Evolutionary conservation across 2,797 vertebrate genomes (phyloP), one percentile per base, ranked within the genome.

Genomic region (Huso huso): DNA sequence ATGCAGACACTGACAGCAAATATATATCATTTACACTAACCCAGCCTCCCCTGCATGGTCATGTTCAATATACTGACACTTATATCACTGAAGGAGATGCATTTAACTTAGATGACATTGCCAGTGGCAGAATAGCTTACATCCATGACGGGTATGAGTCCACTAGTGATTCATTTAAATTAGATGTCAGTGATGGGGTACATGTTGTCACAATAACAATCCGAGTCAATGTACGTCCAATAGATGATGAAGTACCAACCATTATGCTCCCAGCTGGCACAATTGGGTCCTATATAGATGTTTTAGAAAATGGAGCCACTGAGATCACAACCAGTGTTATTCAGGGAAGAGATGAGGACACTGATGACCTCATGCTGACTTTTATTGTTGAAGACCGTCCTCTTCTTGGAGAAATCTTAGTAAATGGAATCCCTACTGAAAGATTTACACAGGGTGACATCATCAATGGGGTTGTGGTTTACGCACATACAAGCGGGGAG

Each of bases 371-470:
- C 23, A 91, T 92, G 74, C 67, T 99, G 80, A 97, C 93, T 8
- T 99, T 97, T 72, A 90, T 95, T 64, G 86, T 98, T 7, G 92
- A 96, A 75, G 87, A 93, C 70, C 86, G 87, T 1, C 95, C 95
- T 10, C 79, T 78, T 15, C 77, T 87, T 15, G 96, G 96, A 8
- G 87, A 88, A 78, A 94, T 99, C 75, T 75, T 96, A 62, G 91
- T 97, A 68, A 88, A 79, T 71, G 95, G 95, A 0, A 76, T 89
- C 10, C 89, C 87, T 0, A 83, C 88, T 7, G 81, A 80, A 63
- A 90, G 84, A 6, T 99, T 98, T 81, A 94, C 93, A 51, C 95
- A 98, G 76, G 92, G 87, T 51, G 93, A 99, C 73, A 79, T 98
- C 15, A 91, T 99, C 66, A 95, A 93, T 60, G 96, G 96, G 13